Percentiles rank a stretch among this genome's conserved stretches.
These are phyloP conservation scores for Schizaphis graminum DNA, from an alignment of 2,888 invertebrate genomes.

Conservation along the genomic window DNA sequence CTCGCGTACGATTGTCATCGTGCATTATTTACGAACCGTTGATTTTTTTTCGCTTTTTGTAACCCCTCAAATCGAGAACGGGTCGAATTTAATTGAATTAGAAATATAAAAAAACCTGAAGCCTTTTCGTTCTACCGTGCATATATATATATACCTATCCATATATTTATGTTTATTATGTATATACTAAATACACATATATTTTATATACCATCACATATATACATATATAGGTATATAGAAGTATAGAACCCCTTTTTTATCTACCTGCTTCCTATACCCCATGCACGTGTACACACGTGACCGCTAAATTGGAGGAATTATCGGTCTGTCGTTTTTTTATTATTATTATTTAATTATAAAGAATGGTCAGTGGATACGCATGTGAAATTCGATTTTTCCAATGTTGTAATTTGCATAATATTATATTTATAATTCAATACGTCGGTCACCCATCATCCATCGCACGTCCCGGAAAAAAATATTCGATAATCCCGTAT, in stretches of 20 bases:
- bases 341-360: slow-evolving; percentile 56
- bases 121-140: slow-evolving; percentile 27
- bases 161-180: slow-evolving; percentile 2
- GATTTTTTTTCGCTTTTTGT: slow-evolving; percentile 59
- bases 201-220: background rate
- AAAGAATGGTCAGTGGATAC: slow-evolving; percentile 11
- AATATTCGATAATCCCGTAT: background rate
- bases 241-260: slow-evolving; percentile 19
- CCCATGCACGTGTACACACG: slow-evolving; percentile 25
- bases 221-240: background rate
- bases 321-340: slow-evolving; percentile 50
- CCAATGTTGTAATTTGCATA: slow-evolving; percentile 42
- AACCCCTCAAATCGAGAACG: slow-evolving; percentile 44
- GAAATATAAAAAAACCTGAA: slow-evolving; percentile 49
- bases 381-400: slow-evolving; percentile 23
- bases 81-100: slow-evolving; percentile 62
- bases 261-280: slow-evolving; percentile 41
- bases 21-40: slow-evolving; percentile 62
- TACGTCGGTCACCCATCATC: background rate
- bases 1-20: slow-evolving; percentile 28
- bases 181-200: background rate
- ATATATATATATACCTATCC: background rate
- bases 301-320: slow-evolving; percentile 58
- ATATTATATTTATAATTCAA: slow-evolving; percentile 29
- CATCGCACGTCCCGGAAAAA: background rate